Conservation (phyloP, 1,140 invertebrate genomes). For the Marisa cornuarietis region DNA sequence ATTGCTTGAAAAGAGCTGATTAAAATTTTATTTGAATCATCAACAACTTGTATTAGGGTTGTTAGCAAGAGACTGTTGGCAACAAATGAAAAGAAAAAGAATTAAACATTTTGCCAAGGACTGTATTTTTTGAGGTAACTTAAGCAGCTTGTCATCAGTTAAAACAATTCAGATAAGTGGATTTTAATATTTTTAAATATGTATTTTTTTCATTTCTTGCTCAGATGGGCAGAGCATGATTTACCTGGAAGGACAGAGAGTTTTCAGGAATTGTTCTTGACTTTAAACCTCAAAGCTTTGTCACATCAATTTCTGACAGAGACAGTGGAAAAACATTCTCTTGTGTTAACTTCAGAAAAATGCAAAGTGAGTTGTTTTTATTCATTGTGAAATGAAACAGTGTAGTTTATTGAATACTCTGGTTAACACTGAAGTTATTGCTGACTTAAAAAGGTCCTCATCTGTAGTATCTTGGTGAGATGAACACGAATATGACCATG, state of each 20-base stretch:
- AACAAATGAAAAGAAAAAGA: no score
- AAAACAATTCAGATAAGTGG: no score
- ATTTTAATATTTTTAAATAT: no score
- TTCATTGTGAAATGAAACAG: not conserved
- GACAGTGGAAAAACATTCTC: conserved; percentile 32
- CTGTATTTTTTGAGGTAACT: no score
- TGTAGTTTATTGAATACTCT: no score
- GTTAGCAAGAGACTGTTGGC: not conserved
- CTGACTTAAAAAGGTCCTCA: no score
- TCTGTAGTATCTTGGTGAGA: no score
- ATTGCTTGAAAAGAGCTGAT: not conserved
- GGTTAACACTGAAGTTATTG: no score
- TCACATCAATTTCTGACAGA: conserved; percentile 31
- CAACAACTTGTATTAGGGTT: not conserved
- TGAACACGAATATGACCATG: no score
- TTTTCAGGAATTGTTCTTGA: conserved; percentile 47
- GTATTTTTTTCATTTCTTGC: no score
- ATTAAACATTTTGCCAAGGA: no score
- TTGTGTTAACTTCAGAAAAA: conserved; percentile 38
- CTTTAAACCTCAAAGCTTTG: conserved; percentile 42
- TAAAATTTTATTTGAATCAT: not conserved
- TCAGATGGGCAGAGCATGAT: conserved; percentile 48
- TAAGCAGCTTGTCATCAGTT: no score
- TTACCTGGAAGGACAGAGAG: conserved; percentile 26
- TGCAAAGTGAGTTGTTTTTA: conserved; percentile 31